phyloP scores from a whole-genome alignment of 2,888 invertebrate genomes.

The Drosophila prolongata region DNA sequence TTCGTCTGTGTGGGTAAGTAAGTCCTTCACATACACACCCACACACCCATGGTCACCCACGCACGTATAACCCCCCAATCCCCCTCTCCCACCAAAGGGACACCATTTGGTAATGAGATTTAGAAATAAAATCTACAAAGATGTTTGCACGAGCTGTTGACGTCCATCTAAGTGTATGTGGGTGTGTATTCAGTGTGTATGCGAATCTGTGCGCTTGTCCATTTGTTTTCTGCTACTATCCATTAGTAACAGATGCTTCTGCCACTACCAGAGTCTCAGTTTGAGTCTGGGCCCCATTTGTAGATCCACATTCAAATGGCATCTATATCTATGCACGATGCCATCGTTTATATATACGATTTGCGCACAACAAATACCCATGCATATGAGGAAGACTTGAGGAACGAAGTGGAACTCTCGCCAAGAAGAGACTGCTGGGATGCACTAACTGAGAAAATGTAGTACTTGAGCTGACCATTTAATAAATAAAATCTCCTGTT shows the following conservation, averaged over 20 bases:
- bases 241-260: conserved; percentile 77
- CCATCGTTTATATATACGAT: conserved; percentile 60
- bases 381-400: conserved; percentile 16
- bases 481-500: no score
- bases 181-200: conserved; percentile 23
- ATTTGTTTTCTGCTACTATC: conserved; percentile 79
- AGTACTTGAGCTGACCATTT: no score
- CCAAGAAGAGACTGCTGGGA: neutral
- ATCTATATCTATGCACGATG: conserved; percentile 65
- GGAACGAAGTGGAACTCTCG: conserved; percentile 1
- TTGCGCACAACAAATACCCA: conserved; percentile 41
- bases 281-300: conserved; percentile 16
- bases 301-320: conserved; percentile 71
- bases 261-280: conserved; percentile 58
- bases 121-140: conserved; percentile 80
- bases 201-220: conserved; percentile 71
- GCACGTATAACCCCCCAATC: conserved; percentile 34
- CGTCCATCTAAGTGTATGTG: conserved; percentile 36
- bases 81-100: conserved; percentile 59
- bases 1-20: conserved; percentile 48
- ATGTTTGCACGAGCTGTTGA: conserved; percentile 79
- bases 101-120: conserved; percentile 80
- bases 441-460: neutral
- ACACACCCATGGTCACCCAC: conserved; percentile 6
- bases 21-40: conserved; percentile 37